Evolutionary conservation across 2,113 vertebrate species (phyloP).

Genomic region (Narcine bancroftii): DNA sequence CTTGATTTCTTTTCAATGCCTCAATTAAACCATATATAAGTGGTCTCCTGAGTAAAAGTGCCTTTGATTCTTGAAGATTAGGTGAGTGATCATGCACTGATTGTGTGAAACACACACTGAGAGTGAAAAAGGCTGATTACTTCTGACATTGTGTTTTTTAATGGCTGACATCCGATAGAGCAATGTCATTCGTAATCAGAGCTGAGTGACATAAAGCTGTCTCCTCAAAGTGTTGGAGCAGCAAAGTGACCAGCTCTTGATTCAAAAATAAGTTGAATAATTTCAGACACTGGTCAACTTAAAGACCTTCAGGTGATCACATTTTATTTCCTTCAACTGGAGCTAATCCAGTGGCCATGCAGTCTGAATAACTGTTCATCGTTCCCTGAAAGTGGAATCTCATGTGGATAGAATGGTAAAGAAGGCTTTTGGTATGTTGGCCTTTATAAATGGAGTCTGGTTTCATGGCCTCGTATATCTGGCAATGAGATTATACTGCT

Average conservation of each 20-base stretch:
- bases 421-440: too few species aligned
- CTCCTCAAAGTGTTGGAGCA: background rate
- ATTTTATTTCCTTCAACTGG: background rate
- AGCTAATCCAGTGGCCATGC: background rate
- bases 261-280: background rate
- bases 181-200: background rate
- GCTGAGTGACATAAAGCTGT: background rate
- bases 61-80: background rate
- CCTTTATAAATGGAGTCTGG: too few species aligned
- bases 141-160: too few species aligned
- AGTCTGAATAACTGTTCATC: too few species aligned
- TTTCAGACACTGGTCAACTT: background rate
- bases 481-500: too few species aligned
- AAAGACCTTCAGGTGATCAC: background rate
- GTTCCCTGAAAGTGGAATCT: too few species aligned
- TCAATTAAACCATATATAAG: background rate
- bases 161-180: too few species aligned
- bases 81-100: background rate
- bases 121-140: background rate
- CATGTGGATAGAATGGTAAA: too few species aligned
- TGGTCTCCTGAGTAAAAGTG: background rate
- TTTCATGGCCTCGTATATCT: too few species aligned
- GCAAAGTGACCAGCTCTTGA: background rate
- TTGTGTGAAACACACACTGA: background rate
- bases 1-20: background rate